phyloP scores from a whole-genome alignment of 2,113 vertebrate genomes.

The Podarcis raffonei region DNA sequence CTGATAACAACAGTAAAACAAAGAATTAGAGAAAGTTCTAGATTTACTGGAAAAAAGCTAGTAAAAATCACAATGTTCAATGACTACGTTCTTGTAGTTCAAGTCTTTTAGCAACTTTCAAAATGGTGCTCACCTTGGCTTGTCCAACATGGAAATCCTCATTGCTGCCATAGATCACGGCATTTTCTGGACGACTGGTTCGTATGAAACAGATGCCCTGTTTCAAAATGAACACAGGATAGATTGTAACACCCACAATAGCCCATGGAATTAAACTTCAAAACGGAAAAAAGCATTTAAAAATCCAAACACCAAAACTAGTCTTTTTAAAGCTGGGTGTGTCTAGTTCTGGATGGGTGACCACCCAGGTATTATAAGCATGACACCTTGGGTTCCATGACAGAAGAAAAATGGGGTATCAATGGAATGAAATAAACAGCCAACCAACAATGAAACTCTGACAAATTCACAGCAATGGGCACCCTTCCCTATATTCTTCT shows the following conservation, averaged over 20 bases:
- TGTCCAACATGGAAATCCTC: constrained; percentile 94
- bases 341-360: too few species aligned
- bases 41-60: not conserved
- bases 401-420: too few species aligned
- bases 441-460: not conserved
- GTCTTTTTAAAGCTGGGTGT: too few species aligned
- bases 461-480: not conserved
- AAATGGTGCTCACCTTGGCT: constrained; percentile 83
- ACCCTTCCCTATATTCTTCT: not conserved
- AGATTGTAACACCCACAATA: constrained; percentile 25
- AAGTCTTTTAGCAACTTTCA: not conserved
- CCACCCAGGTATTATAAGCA: too few species aligned
- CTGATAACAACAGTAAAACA: constrained; percentile 65
- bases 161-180: constrained; percentile 90
- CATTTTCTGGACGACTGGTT: constrained; percentile 90
- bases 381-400: too few species aligned
- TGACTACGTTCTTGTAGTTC: not conserved
- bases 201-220: constrained; percentile 96
- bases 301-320: not conserved
- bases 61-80: not conserved
- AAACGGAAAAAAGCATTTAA: fast-evolving
- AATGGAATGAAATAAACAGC: too few species aligned
- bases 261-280: not conserved
- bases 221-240: constrained; percentile 5
- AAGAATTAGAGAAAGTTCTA: not conserved